Evolutionary conservation across 2,888 invertebrate genomes (phyloP).

Genomic region (Lathronympha strigana): DNA sequence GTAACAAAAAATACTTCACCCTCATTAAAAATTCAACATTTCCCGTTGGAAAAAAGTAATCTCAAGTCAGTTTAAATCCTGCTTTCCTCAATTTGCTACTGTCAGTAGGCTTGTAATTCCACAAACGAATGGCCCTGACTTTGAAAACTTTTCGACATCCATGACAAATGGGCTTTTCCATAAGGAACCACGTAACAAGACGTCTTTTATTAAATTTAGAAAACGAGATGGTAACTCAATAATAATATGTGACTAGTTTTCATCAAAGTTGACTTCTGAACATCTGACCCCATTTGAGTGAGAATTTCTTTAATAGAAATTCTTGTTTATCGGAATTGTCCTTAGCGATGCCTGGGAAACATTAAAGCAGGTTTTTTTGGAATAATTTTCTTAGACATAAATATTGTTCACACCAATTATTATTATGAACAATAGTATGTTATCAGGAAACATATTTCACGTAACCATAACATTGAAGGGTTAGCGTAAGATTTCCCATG

Average conservation of each 20-base stretch:
- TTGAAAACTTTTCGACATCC: conserved; percentile 5
- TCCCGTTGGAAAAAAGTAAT: background rate
- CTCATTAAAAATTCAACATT: background rate
- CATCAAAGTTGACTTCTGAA: no score
- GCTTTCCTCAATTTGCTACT: conserved; percentile 3
- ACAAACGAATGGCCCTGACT: background rate
- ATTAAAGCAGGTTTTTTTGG: no score
- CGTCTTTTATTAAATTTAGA: background rate
- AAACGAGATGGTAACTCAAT: background rate
- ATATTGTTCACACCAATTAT: no score
- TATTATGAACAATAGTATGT: background rate
- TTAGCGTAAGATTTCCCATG: conserved; percentile 26
- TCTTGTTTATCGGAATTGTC: no score
- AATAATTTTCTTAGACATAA: no score
- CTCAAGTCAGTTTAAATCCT: background rate
- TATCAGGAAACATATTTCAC: conserved; percentile 11
- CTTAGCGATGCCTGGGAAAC: no score
- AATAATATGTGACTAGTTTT: no score
- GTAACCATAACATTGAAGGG: conserved; percentile 19
- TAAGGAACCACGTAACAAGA: background rate
- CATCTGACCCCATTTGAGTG: no score
- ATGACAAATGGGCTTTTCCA: background rate
- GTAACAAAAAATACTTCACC: background rate
- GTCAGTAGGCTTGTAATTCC: conserved; percentile 7
- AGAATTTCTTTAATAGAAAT: no score